Base-by-base conservation (phyloP, 2,797 vertebrate genomes). In the Enteromius afrohamiltoni region DNA sequence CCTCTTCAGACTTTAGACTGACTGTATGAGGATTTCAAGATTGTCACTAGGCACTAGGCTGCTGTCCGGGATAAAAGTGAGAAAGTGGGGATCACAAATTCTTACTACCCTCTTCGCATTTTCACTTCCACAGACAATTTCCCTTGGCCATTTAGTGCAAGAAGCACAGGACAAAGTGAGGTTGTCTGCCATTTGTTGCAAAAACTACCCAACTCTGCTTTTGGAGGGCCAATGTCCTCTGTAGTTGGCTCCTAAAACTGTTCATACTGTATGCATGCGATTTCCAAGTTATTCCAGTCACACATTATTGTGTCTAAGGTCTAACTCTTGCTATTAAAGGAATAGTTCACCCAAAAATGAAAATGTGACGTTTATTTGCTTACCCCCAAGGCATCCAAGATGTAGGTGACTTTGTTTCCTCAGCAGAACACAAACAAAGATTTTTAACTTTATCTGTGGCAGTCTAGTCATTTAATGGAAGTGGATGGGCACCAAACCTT, bases 1-100 rank as follows among this genome's bases (percentile, higher is more conserved):
- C 64, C 73, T 83, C 81, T 68, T 29, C 47, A 76, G 81, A 76
- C 34, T 16, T 67, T 19, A 31, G 34, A 65, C 70, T 75, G 55
- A 74, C 29, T 51, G 65, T 31, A 51, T 75, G 80, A 74, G 58
- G 10, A 23, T 60, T 82, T 65, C 58, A 74, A 74, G 70, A 74
- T 16, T 62, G 42, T 64, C 69, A 26, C 58, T 8, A 31, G 49
- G 10, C 70, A 53, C 74, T 31, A 31, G 2, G 2, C 34, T 76
- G 6, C 34, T 58, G 4, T 77, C 73, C 19, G 55, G 23, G 17
- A 47, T 74, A 11, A 45, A 4, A 14, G 62, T 82, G n/a, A 45
- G 47, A 68, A 51, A 68, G 53, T 26, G 23, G 47, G 10, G 10
- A 51, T 76, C 23, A 34, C 29, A n/a, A 49, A 64, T 65, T 82